Evolutionary conservation across 2,797 vertebrate genomes (phyloP).

Genomic region (Lepus townsendii): DNA sequence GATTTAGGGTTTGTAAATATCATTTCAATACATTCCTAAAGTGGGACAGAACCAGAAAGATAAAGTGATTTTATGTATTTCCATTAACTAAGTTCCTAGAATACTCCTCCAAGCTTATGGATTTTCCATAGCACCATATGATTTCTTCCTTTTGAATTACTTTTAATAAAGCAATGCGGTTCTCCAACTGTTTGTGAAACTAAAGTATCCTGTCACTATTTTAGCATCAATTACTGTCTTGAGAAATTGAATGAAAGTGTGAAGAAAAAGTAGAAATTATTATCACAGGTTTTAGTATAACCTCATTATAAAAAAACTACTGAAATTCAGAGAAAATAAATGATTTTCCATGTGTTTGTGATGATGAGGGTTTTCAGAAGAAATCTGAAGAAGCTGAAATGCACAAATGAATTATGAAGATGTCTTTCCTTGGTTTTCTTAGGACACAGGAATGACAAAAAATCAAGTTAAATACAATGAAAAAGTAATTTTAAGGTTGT

Average conservation of each 20-base stretch:
- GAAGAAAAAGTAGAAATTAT: neutral
- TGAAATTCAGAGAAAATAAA: slow-evolving; percentile 12
- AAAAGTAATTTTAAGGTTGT: neutral
- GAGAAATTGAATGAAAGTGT: neutral
- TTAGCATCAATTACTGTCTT: slow-evolving; percentile 27
- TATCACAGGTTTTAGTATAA: neutral
- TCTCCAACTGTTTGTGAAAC: neutral
- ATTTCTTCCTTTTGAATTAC: slow-evolving; percentile 18
- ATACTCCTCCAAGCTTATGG: neutral
- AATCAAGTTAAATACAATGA: neutral
- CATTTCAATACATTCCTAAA: neutral
- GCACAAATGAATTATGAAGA: neutral
- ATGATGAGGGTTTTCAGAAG: neutral
- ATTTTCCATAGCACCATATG: neutral
- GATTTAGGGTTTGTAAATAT: neutral
- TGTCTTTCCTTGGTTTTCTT: neutral
- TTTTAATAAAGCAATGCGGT: neutral
- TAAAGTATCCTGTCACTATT: neutral
- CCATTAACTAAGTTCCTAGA: neutral
- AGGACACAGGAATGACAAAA: neutral
- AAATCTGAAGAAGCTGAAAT: slow-evolving; percentile 53
- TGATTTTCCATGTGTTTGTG: neutral
- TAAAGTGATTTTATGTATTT: neutral
- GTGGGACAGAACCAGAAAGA: neutral
- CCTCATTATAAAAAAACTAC: neutral